Conservation (phyloP, 1,140 invertebrate species). For the Ceratoteleas bidentatus region DNA sequence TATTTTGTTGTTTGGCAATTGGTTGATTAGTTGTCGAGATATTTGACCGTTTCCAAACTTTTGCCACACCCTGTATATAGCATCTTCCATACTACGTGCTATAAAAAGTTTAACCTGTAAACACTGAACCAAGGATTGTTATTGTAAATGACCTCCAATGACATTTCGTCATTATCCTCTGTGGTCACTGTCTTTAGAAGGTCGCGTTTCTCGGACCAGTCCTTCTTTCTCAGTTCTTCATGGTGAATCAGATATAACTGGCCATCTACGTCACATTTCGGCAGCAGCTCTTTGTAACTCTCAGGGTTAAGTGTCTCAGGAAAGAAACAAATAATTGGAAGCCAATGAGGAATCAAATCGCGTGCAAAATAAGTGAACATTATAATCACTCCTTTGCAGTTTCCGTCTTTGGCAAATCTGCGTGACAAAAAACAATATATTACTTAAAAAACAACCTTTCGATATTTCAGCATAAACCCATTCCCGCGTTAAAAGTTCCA, state of each 20-base stretch:
- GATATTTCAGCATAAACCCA: no score
- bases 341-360: conserved; percentile 84
- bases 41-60: no score
- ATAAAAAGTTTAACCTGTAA: conserved; percentile 60
- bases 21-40: no score
- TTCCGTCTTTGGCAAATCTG: conserved; percentile 83
- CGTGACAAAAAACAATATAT: conserved; percentile 2
- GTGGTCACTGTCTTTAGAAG: conserved; percentile 79
- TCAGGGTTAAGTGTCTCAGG: conserved; percentile 88
- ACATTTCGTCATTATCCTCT: conserved; percentile 68
- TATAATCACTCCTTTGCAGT: conserved; percentile 84
- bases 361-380: conserved; percentile 88
- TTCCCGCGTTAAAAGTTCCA: no score
- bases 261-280: conserved; percentile 82
- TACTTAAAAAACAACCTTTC: background rate
- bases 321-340: conserved; percentile 88
- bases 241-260: conserved; percentile 81
- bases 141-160: conserved; percentile 72
- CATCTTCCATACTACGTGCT: no score
- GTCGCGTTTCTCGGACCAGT: conserved; percentile 85
- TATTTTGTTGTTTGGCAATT: no score
- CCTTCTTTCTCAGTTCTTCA: conserved; percentile 81
- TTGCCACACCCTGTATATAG: no score
- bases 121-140: conserved; percentile 67
- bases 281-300: conserved; percentile 86